Conservation (phyloP, 2,113 vertebrate species). For the Ochotona princeps region DNA sequence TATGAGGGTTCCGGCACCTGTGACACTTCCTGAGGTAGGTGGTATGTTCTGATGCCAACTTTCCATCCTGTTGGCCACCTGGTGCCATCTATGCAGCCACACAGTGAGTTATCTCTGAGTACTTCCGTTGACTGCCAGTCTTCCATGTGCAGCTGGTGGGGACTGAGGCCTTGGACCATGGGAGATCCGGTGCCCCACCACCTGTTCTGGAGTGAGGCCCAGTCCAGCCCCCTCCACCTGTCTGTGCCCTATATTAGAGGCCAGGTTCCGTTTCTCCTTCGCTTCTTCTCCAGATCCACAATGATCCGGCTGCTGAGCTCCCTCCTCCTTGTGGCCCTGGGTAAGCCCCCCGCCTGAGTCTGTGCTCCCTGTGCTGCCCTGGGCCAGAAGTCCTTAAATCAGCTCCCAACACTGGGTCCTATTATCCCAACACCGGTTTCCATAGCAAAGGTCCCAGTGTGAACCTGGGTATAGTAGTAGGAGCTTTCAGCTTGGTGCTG, state of each 20-base stretch:
- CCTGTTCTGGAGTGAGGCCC: slow-evolving; percentile 59
- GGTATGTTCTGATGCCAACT: not conserved
- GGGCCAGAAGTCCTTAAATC: not conserved
- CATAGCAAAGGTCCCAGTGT: not conserved
- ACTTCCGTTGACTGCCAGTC: not conserved
- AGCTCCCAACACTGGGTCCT: too few species aligned
- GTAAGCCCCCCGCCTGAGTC: slow-evolving; percentile 66
- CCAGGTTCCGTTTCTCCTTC: too few species aligned
- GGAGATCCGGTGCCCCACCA: slow-evolving; percentile 38
- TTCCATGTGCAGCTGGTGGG: too few species aligned
- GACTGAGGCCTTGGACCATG: slow-evolving; percentile 52
- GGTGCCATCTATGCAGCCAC: slow-evolving; percentile 47
- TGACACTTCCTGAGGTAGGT: not conserved
- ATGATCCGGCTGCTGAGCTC: too few species aligned
- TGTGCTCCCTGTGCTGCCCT: not conserved
- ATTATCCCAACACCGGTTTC: not conserved
- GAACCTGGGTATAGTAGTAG: not conserved
- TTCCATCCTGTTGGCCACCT: not conserved
- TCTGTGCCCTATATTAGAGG: slow-evolving; percentile 65
- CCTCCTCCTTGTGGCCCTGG: slow-evolving; percentile 73
- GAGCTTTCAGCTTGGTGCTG: not conserved
- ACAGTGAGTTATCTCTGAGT: not conserved
- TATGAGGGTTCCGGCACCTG: not conserved
- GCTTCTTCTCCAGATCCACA: too few species aligned
- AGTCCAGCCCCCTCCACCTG: not conserved